Evolutionary conservation across 2,113 vertebrate species (phyloP).

Genomic region (Psephotus haematonotus): DNA sequence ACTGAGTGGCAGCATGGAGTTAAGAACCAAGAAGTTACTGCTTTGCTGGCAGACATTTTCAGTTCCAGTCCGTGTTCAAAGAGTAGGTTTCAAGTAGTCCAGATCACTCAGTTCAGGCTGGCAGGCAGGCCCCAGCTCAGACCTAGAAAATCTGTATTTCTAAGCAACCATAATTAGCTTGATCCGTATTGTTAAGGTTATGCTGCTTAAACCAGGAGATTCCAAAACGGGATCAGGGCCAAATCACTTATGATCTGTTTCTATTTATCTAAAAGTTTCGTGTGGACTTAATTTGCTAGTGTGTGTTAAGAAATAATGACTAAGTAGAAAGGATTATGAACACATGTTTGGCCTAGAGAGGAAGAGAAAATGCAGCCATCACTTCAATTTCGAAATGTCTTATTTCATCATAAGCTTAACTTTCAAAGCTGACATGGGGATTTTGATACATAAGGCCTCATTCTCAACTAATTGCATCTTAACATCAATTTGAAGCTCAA

Average conservation of each 20-base stretch:
- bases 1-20: neutral
- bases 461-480: constrained; percentile 25
- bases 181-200: neutral
- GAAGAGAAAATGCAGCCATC: neutral
- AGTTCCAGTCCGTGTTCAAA: neutral
- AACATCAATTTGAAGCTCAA: constrained; percentile 29
- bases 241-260: neutral
- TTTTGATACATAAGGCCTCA: constrained; percentile 12
- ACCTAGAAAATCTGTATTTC: constrained; percentile 20
- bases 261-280: constrained; percentile 18
- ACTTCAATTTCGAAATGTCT: neutral
- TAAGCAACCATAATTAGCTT: neutral
- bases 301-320: neutral
- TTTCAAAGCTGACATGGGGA: neutral
- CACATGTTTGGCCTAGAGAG: neutral
- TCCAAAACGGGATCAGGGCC: neutral
- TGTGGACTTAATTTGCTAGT: neutral
- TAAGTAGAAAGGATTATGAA: neutral
- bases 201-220: neutral
- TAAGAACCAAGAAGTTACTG: neutral
- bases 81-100: neutral
- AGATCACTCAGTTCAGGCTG: neutral
- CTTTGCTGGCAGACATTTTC: neutral
- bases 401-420: constrained; percentile 24
- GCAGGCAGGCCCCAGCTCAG: neutral